Evolutionary conservation across 2,888 invertebrate genomes (phyloP), one percentile per base, ranked within the genome.

Genomic region (Sympetrum striolatum): DNA sequence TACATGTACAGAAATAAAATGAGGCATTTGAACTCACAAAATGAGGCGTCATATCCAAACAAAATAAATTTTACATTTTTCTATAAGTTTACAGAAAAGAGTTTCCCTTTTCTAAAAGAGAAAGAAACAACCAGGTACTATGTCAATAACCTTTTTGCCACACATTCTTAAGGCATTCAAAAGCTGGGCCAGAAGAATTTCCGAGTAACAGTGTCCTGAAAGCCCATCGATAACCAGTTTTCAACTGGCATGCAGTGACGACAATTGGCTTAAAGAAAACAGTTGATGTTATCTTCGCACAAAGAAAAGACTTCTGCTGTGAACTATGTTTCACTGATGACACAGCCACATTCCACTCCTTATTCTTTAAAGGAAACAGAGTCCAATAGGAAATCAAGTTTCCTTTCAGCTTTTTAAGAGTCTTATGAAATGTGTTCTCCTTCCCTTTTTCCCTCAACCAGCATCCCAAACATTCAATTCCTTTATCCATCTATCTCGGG

Each of bases 361-460:
- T n/a, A 64, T 15, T 64, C 60, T 37, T 60, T 35, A 60, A 58
- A 25, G 18, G n/a, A 60, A 60, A 48, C 22, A 60, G n/a, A n/a
- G 86, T 86, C 86, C 86, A 64, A 53, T 53, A 25, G 53, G 31
- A 25, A 15, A 86, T 12, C 25, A 37, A 60, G 60, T 58, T 60
- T 60, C 86, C 86, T 60, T 60, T 22, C 60, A 31, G 86, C 86
- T 37, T 35, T 86, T 60, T 37, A 81, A 81, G 44, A 8, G 22
- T 31, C 86, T 86, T 86, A 60, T 12, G 60, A n/a, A 86, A 86
- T 60, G 53, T 60, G 86, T 60, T 60, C 58, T 58, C 58, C 86
- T 86, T 58, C 58, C 86, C 86, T 86, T 60, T n/a, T 82, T 86
- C 53, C 86, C 86, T 86, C 64, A 86, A 86, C 86, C 86, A 86